Evolutionary conservation across 2,113 vertebrate species (phyloP).

Genomic region (Hyaena hyaena): DNA sequence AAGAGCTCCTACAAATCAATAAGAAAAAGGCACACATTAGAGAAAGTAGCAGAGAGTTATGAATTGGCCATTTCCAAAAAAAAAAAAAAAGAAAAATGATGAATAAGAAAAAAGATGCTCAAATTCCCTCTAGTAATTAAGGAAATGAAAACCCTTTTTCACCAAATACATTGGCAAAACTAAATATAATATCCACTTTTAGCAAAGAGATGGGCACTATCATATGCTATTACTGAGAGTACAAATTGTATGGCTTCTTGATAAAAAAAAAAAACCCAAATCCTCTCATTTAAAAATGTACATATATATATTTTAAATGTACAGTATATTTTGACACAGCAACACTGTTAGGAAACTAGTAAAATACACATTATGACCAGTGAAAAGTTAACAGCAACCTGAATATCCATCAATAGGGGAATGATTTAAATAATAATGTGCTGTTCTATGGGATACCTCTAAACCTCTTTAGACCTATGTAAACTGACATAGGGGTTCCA

Average conservation of each 20-base stretch:
- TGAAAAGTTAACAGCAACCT: constrained; percentile 36
- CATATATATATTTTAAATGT: not conserved
- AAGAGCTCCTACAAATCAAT: not conserved
- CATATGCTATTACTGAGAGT: not conserved
- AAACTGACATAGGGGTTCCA: not conserved
- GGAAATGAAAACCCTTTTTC: constrained; percentile 15
- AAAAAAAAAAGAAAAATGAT: constrained; percentile 12
- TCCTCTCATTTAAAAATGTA: not conserved
- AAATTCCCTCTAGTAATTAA: not conserved
- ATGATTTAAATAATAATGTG: constrained; percentile 33
- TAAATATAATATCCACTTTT: constrained; percentile 15
- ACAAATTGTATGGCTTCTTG: constrained; percentile 7
- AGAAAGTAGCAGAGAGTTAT: constrained; percentile 19
- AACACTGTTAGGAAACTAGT: constrained; percentile 9
- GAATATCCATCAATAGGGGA: not conserved
- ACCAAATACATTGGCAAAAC: not conserved
- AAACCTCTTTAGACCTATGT: not conserved
- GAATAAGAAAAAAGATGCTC: constrained; percentile 15
- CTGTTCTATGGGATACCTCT: not conserved
- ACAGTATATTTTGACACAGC: not conserved
- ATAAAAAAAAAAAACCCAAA: constrained; percentile 37
- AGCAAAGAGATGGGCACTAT: not conserved
- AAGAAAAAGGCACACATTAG: not conserved
- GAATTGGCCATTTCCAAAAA: constrained; percentile 9
- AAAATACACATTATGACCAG: no score